Evolutionary conservation across 2,113 vertebrate species (phyloP), one percentile per base, ranked within the genome.

Genomic region (Callipepla squamata): DNA sequence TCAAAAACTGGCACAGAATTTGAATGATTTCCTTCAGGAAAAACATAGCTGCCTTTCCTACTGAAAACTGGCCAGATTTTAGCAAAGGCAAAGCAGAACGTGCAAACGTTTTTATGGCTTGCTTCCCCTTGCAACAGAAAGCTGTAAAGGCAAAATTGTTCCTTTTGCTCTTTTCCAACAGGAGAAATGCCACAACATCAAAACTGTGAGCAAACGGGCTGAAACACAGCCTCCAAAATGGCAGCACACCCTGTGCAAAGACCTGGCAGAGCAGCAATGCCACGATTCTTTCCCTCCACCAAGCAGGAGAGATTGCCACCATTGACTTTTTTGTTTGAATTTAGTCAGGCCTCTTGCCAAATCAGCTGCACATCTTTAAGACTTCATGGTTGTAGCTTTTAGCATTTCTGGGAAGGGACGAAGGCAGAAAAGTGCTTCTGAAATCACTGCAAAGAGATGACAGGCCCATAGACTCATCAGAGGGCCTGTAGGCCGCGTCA

Each of bases 1-100:
- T 88, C 85, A 90, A 90, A 95, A 96, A 95, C 44, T 3, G 53
- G 73, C 69, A 58, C 66, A 76, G 92, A 87, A 90, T 84, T 72
- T 19, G 69, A 95, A 92, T 68, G 0, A 85, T 84, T 95, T 85
- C 82, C 77, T 93, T 75, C 77, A 42, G 72, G 82, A 22, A 14
- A 93, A 67, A 89, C 40, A 44, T 40, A 79, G 44, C 69, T 78
- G 82, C 73, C 42, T 91, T 79, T 50, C 75, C 87, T 26, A 53
- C 85, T 91, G 83, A 80, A 90, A 92, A 83, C 47, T 3, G 1
- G 80, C 9, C 36, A 38, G 79, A 28, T 72, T 83, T 80, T 66
- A 55, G 87, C 75, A 85, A 92, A 93, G 85, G 38, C 74, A 82
- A 84, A 80, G 65, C 78, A 78, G 63, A 42, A 83, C 65, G 30